Percentiles rank a stretch among this genome's conserved stretches.
phyloP scores from a whole-genome alignment of 2,113 vertebrate species.

The Tapirus terrestris region DNA sequence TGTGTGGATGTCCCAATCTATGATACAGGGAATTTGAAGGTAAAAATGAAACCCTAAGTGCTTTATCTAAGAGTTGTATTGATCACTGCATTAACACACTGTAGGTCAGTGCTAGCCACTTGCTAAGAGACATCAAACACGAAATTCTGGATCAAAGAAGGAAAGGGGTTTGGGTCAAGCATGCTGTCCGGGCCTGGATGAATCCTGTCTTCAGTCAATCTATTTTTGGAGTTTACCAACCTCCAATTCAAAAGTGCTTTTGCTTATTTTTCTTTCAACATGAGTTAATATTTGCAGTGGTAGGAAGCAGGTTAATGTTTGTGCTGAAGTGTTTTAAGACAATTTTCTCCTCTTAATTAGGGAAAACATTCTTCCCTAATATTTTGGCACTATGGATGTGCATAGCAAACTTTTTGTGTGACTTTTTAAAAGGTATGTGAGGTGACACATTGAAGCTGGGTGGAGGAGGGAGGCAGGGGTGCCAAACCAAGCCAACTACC shows the following conservation, averaged over 20 bases:
- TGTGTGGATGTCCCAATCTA: not conserved
- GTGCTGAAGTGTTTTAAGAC: not conserved
- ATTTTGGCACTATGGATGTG: not conserved
- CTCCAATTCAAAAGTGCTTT: not conserved
- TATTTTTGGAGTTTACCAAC: not conserved
- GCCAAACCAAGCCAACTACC: not conserved
- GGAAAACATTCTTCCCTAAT: not conserved
- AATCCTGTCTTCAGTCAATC: not conserved
- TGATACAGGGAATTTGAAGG: not conserved
- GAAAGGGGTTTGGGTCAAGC: not conserved
- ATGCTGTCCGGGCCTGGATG: fast-evolving
- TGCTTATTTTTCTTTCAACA: not conserved
- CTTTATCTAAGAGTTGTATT: not conserved
- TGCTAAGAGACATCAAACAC: not conserved
- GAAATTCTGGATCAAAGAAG: not conserved
- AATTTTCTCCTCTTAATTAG: conserved; percentile 52
- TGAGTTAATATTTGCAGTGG: not conserved
- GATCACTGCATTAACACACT: not conserved
- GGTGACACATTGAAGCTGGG: not conserved
- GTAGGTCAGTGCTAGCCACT: not conserved
- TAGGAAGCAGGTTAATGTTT: not conserved
- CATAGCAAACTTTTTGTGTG: conserved; percentile 38
- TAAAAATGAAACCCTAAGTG: not conserved
- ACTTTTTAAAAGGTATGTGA: not conserved
- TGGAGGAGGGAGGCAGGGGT: not conserved